A percentile compares a stretch with the other conserved stretches of the same genome.
These are phyloP conservation scores for Diadema setosum DNA, from an alignment of 35 echinoderm and acorn worm genomes.

Conservation along the genomic window DNA sequence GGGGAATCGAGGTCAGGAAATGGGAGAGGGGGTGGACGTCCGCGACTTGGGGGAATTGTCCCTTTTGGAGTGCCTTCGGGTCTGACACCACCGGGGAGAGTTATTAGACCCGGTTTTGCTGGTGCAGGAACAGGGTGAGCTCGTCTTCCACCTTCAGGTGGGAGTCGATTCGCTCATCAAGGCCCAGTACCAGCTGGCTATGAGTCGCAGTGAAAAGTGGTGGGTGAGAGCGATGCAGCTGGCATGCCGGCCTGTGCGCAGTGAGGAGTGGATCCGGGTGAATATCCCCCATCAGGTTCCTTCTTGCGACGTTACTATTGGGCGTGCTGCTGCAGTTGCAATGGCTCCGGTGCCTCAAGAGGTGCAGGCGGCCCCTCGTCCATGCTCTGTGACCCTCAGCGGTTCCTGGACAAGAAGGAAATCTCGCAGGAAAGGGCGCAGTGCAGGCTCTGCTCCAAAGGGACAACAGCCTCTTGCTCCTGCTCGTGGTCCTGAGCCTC, in stretches of 20 bases:
- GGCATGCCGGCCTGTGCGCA: background rate
- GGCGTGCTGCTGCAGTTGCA: background rate
- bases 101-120: too few relatives aligned
- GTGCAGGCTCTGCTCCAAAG: too few relatives aligned
- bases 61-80: too few relatives aligned
- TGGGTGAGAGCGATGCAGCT: background rate
- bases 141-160: too few relatives aligned
- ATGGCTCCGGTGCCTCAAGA: background rate
- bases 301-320: background rate
- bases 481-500: too few relatives aligned
- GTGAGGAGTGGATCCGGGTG: background rate
- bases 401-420: too few relatives aligned
- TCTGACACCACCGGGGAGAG: too few relatives aligned
- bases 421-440: too few relatives aligned
- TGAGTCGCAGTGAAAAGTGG: background rate
- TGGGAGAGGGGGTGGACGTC: background rate
- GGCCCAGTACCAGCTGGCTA: background rate
- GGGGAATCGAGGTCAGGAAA: background rate
- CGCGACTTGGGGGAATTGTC: too few relatives aligned
- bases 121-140: too few relatives aligned
- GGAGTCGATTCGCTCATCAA: background rate
- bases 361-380: background rate
- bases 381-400: too few relatives aligned
- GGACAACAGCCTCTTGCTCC: too few relatives aligned
- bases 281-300: background rate